These are phyloP conservation scores for Pyrrhosoma nymphula DNA, from an alignment of 2,888 invertebrate genomes.

Conservation along the genomic window DNA sequence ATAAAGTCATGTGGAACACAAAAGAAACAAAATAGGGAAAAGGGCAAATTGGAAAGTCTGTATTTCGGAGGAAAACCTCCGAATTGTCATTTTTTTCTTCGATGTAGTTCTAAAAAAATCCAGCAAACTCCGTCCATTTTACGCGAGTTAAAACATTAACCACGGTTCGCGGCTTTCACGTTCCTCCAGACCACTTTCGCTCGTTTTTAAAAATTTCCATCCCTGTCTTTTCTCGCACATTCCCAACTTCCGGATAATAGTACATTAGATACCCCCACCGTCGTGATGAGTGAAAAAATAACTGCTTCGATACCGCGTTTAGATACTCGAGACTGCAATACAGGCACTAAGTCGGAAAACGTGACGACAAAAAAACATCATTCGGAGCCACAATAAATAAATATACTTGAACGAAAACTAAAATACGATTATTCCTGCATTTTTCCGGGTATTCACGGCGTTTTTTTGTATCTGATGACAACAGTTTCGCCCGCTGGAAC, in stretches of 20 bases:
- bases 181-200: not conserved
- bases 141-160: not conserved
- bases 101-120: not conserved
- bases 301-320: not conserved
- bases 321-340: not conserved
- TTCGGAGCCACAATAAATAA: not conserved
- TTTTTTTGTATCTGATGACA: too few relatives aligned
- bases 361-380: not conserved
- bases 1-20: too few relatives aligned
- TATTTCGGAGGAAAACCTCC: not conserved
- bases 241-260: constrained; percentile 17
- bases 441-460: too few relatives aligned
- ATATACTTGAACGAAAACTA: too few relatives aligned
- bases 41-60: too few relatives aligned
- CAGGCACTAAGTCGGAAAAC: not conserved
- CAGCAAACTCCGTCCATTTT: not conserved
- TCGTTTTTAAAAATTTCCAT: not conserved
- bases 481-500: too few relatives aligned
- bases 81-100: not conserved
- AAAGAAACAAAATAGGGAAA: too few relatives aligned
- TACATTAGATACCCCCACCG: not conserved
- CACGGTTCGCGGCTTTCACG: not conserved
- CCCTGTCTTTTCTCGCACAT: not conserved
- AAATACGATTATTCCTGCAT: too few relatives aligned
- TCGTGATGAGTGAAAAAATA: not conserved